Evolutionary conservation across 2,888 invertebrate species (phyloP).

Genomic region (Drosophila cognata): DNA sequence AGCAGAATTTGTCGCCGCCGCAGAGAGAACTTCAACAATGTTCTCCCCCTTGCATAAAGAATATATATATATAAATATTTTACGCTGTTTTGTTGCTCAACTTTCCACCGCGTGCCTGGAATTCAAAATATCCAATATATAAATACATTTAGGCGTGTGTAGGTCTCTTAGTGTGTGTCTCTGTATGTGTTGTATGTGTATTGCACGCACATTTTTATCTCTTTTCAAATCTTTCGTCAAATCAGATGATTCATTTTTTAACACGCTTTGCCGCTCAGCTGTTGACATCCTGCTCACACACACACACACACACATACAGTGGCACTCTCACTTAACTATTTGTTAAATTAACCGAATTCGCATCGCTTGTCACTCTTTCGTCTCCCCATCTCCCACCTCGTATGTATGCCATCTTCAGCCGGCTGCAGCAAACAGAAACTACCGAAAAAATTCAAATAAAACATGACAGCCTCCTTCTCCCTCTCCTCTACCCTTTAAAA

Average conservation of each 20-base stretch:
- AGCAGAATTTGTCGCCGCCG: conserved; percentile 59
- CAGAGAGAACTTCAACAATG: conserved; percentile 20
- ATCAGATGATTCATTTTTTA: conserved; percentile 61
- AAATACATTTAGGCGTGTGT: conserved; percentile 18
- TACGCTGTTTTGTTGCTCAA: conserved; percentile 25
- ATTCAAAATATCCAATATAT: conserved; percentile 54
- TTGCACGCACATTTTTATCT: conserved; percentile 57
- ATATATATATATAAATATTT: conserved; percentile 46
- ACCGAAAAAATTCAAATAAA: conserved; percentile 17
- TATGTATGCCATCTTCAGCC: conserved; percentile 14
- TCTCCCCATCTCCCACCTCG: not conserved
- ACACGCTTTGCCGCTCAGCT: conserved; percentile 50
- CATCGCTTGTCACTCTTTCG: not conserved
- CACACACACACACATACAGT: conserved; percentile 5
- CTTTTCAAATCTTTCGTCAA: conserved; percentile 49
- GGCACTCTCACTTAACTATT: conserved; percentile 52
- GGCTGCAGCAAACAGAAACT: conserved; percentile 23
- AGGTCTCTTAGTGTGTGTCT: conserved; percentile 7
- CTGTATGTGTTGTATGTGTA: conserved; percentile 29
- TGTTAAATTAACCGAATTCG: conserved; percentile 67
- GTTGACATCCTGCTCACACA: conserved; percentile 55
- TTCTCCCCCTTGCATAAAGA: conserved; percentile 44
- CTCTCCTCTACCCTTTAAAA: not conserved
- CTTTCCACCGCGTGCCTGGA: conserved; percentile 68
- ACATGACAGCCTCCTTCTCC: conserved; percentile 20